These are phyloP conservation scores for Xenopus borealis DNA, from an alignment of 2,113 vertebrate species.

Conservation along the genomic window DNA sequence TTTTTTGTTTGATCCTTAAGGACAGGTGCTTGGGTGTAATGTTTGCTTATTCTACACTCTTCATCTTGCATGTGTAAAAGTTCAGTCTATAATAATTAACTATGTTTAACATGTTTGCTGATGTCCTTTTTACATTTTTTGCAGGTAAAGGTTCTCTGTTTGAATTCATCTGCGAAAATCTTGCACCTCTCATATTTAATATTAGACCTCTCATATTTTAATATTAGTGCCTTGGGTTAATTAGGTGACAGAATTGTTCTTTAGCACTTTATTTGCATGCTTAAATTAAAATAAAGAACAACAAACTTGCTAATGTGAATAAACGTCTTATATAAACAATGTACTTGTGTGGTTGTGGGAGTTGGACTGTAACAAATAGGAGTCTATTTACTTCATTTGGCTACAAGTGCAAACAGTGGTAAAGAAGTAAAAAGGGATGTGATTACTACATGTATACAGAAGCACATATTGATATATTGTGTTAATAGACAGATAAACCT, in stretches of 20 bases:
- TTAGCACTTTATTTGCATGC: not conserved
- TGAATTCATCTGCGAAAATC: not conserved
- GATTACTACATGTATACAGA: no score
- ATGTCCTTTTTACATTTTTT: not conserved
- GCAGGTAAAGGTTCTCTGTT: not conserved
- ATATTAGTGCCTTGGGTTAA: slow-evolving; percentile 8
- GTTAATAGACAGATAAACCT: not conserved
- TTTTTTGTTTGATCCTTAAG: slow-evolving; percentile 55
- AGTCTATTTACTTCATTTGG: slow-evolving; percentile 9
- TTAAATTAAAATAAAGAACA: not conserved
- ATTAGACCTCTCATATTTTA: no score
- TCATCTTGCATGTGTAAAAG: not conserved
- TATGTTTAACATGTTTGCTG: slow-evolving; percentile 23
- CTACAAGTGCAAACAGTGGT: not conserved
- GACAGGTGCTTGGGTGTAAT: slow-evolving; percentile 53
- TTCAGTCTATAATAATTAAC: slow-evolving; percentile 37
- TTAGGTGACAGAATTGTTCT: not conserved
- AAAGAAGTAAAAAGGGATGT: not conserved
- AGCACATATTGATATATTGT: no score
- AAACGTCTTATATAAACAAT: slow-evolving; percentile 4
- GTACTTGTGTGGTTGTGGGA: slow-evolving; percentile 17
- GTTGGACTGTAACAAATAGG: slow-evolving; percentile 17
- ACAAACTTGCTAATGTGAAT: not conserved
- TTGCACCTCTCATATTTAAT: not conserved
- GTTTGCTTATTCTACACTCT: slow-evolving; percentile 33